Percentiles rank a stretch among this genome's conserved stretches.
Evolutionary conservation across 35 echinoderm and acorn worm genomes (phyloP).

Genomic region (Anneissia japonica): DNA sequence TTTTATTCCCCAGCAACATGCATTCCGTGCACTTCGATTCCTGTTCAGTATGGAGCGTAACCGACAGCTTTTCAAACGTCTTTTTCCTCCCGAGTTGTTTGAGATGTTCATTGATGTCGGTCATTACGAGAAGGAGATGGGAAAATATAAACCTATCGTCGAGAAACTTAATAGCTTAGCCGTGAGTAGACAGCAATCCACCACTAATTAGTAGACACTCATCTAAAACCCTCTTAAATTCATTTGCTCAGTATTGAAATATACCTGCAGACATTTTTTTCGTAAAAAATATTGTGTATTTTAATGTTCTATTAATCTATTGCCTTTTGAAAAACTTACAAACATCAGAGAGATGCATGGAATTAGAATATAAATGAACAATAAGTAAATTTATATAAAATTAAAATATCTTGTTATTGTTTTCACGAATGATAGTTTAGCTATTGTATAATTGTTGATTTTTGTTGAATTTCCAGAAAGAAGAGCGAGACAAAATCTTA

Average conservation of each 20-base stretch:
- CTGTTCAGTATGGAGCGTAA: slow-evolving; percentile 99
- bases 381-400: no score
- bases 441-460: no score
- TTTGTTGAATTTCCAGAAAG: slow-evolving; percentile 38
- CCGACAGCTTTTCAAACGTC: slow-evolving; percentile 74
- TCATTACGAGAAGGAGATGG: slow-evolving; percentile 89
- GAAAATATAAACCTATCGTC: slow-evolving; percentile 49
- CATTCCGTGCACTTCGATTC: slow-evolving; percentile 79
- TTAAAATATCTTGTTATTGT: no score
- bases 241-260: background rate
- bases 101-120: slow-evolving; percentile 90
- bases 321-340: no score
- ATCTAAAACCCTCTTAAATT: background rate
- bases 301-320: no score
- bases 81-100: slow-evolving; percentile 87
- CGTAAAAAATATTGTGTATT: no score
- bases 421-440: no score
- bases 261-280: no score
- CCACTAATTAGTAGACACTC: background rate
- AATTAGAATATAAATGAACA: no score
- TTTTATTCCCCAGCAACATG: slow-evolving; percentile 67
- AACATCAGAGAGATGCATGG: no score
- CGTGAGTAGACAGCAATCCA: slow-evolving; percentile 41
- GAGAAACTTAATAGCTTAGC: slow-evolving; percentile 61
- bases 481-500: slow-evolving; percentile 60